These are phyloP conservation scores for Aurelia aurita complex sp. Pacific DNA, from an alignment of 30 jellyfish, hydroid and myxozoan genomes.

Conservation along the genomic window DNA sequence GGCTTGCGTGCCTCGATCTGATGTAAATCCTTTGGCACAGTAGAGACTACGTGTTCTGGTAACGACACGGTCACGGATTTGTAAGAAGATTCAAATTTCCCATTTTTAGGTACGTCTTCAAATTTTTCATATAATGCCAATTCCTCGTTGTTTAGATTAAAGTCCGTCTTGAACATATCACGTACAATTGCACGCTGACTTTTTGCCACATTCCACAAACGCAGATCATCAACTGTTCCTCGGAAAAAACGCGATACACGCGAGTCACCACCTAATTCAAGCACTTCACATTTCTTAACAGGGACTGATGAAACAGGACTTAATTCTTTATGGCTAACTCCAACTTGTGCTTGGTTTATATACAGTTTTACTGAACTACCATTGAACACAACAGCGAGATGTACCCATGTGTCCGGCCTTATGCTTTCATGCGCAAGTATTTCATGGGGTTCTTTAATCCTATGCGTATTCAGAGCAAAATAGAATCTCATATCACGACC, in stretches of 20 bases:
- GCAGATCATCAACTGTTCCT: slow-evolving; percentile 78
- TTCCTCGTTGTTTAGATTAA: slow-evolving; percentile 3
- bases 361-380: slow-evolving; percentile 69
- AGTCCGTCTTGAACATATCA: slow-evolving; percentile 14
- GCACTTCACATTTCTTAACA: slow-evolving; percentile 55
- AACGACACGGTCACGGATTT: slow-evolving; percentile 36
- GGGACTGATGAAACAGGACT: slow-evolving; percentile 65
- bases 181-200: slow-evolving; percentile 57
- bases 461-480: slow-evolving; percentile 60
- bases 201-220: slow-evolving; percentile 75
- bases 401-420: slow-evolving; percentile 72
- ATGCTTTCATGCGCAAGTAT: slow-evolving; percentile 42
- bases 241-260: slow-evolving; percentile 47
- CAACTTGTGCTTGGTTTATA: slow-evolving; percentile 84
- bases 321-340: slow-evolving; percentile 59
- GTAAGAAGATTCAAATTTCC: slow-evolving; percentile 23
- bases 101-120: slow-evolving; percentile 20
- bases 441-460: slow-evolving; percentile 14
- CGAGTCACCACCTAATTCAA: slow-evolving; percentile 89
- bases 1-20: slow-evolving; percentile 67
- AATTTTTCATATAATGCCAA: slow-evolving; percentile 60
- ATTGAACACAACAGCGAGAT: slow-evolving; percentile 82
- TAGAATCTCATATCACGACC: slow-evolving; percentile 55
- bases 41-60: slow-evolving; percentile 52
- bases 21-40: slow-evolving; percentile 53